phyloP scores from a whole-genome alignment of 2,888 invertebrate species.

The Gastracanthus pulcherrimus region DNA sequence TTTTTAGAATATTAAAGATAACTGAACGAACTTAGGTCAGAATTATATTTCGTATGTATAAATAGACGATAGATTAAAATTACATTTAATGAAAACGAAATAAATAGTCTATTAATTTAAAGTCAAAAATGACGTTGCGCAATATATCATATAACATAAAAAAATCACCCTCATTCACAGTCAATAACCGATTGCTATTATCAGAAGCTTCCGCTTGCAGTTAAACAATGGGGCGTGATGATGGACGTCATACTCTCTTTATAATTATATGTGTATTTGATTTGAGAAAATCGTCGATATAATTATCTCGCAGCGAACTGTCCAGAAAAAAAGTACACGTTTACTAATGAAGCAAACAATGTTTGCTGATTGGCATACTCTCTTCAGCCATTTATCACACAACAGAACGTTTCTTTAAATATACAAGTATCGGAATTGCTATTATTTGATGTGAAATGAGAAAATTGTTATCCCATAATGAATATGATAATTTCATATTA shows the following conservation, averaged over 20 bases:
- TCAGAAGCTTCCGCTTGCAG: constrained; percentile 62
- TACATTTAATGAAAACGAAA: no score
- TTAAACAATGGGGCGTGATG: constrained; percentile 38
- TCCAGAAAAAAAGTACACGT: constrained; percentile 18
- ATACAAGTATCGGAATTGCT: not conserved
- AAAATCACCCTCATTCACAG: constrained; percentile 53
- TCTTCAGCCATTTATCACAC: constrained; percentile 15
- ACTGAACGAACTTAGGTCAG: no score
- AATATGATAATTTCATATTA: not conserved
- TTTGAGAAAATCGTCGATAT: constrained; percentile 8
- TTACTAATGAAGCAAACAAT: constrained; percentile 48
- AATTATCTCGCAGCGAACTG: constrained; percentile 11
- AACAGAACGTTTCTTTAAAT: not conserved
- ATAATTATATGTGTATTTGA: constrained; percentile 27
- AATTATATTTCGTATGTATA: no score
- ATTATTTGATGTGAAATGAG: no score
- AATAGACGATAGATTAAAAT: no score
- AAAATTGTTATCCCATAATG: no score
- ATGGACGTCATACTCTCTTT: constrained; percentile 27
- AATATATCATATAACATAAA: constrained; percentile 1
- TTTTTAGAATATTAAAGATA: no score
- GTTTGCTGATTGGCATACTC: constrained; percentile 22
- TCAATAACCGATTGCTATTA: constrained; percentile 71
- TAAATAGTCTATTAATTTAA: no score
- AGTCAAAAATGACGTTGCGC: not conserved